Conservation (phyloP, 2,113 vertebrate species). For the Periophthalmodon schlosseri region DNA sequence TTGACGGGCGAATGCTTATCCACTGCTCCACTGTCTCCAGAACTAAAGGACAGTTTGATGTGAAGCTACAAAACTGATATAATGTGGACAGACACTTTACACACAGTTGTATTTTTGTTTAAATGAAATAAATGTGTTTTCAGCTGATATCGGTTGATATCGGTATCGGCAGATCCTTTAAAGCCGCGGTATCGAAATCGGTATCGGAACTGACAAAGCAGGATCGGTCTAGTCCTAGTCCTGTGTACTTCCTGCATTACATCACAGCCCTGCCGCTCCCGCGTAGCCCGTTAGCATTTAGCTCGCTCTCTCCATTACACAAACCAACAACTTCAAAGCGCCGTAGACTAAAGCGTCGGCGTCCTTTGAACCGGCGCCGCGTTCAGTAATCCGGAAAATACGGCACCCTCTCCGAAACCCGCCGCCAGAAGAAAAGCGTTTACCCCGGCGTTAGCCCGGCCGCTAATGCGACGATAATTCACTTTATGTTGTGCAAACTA, state of each 20-base stretch:
- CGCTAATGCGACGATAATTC: conserved; percentile 1
- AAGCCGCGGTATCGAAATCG: too few relatives aligned
- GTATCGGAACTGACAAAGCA: too few relatives aligned
- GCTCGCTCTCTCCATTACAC: not conserved
- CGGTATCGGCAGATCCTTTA: too few relatives aligned
- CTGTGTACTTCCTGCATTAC: not conserved
- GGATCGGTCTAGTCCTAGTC: too few relatives aligned
- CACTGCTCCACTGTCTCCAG: too few relatives aligned
- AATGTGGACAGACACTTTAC: too few relatives aligned
- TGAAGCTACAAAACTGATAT: too few relatives aligned
- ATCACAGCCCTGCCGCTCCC: not conserved
- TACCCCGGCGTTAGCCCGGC: not conserved
- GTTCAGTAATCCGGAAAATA: conserved; percentile 1
- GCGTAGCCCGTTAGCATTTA: not conserved
- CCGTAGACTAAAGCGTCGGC: not conserved
- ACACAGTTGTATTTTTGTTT: too few relatives aligned
- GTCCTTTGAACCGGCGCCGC: not conserved
- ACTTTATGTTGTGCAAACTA: conserved; percentile 1
- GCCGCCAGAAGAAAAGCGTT: not conserved
- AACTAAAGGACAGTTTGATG: too few relatives aligned
- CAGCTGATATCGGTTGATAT: too few relatives aligned
- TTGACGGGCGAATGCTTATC: too few relatives aligned
- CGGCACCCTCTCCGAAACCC: not conserved
- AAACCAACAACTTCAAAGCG: not conserved
- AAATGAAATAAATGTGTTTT: too few relatives aligned